Percentiles rank a stretch among this genome's conserved stretches.
phyloP scores from a whole-genome alignment of 1,140 invertebrate genomes.

The Thalassaphorura encarpata region DNA sequence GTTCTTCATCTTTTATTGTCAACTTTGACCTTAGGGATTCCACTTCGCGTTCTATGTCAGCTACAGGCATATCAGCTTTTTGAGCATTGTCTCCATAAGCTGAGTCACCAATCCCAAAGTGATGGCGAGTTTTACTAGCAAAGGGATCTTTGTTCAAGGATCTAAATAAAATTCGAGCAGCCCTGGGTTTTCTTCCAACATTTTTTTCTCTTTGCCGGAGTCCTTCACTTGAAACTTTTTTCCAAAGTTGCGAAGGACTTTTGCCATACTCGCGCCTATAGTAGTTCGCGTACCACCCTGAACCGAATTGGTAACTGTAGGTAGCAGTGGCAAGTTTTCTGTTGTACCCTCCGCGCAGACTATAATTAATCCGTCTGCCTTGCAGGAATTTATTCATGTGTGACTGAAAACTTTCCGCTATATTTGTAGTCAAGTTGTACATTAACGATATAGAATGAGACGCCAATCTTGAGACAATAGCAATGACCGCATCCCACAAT shows the following conservation, averaged over 20 bases:
- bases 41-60: background rate
- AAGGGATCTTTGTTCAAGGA: background rate
- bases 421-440: constrained; percentile 35
- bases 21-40: background rate
- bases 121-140: background rate
- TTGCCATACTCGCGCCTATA: background rate
- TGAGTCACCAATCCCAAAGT: background rate
- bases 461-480: background rate
- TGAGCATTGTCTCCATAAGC: constrained; percentile 3
- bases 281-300: background rate
- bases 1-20: background rate
- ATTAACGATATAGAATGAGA: constrained; percentile 33
- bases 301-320: background rate
- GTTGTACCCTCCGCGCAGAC: constrained; percentile 31
- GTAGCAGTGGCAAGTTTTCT: background rate
- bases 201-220: background rate
- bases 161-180: background rate
- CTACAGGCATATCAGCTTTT: background rate
- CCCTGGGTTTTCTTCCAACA: background rate
- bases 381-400: constrained; percentile 35
- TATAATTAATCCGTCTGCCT: constrained; percentile 38
- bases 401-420: constrained; percentile 37
- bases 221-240: background rate
- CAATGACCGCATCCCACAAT: too few relatives aligned
- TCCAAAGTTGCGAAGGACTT: background rate